Evolutionary conservation across 2,888 invertebrate genomes (phyloP), one percentile per base, ranked within the genome.

Genomic region (Callinectes sapidus): DNA sequence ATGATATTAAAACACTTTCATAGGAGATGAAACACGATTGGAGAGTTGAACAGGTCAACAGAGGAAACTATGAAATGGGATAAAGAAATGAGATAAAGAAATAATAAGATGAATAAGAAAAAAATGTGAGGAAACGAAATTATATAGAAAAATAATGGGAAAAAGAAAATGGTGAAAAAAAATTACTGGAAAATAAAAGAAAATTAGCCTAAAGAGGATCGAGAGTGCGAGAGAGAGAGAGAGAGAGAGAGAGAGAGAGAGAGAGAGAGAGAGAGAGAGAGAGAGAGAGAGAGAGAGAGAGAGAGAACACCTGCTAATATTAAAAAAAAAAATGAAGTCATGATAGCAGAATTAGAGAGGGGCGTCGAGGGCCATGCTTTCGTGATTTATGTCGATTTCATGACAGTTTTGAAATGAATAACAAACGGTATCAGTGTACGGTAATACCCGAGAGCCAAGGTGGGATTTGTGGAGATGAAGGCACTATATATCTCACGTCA

Each of bases 391-490:
- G 87, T 81, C 32, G 32, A 32, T 81, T 81, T 81, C 32, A 81
- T 81, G 81, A 81, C 81, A 81, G 81, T 81, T 81, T 35, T 35
- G 81, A 81, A 81, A 81, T 81, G 35, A 81, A 81, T 81, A 81
- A 81, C 81, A 81, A 32, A 81, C 81, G 16, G 35, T 35, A 81
- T 81, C 81, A 35, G 16, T 81, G 23, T 81, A 81, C 35, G 23
- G 81, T 81, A 81, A 81, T 81, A 35, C 81, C 81, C 23, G 48
- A 14, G 87, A 54, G 13, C 18, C n/a, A 48, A 42, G 87, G 87
- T 14, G 87, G 87, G 87, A 87, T 87, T 42, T n/a, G 87, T n/a
- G n/a, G 28, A 87, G 87, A 87, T 87, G n/a, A 87, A 87, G 42
- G 10, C 54, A 54, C 87, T 87, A 42, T 87, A 54, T 54, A 87